Evolutionary conservation across 2,888 invertebrate species (phyloP), one percentile per base, ranked within the genome.

Genomic region (Disparrhopalites patrizii): DNA sequence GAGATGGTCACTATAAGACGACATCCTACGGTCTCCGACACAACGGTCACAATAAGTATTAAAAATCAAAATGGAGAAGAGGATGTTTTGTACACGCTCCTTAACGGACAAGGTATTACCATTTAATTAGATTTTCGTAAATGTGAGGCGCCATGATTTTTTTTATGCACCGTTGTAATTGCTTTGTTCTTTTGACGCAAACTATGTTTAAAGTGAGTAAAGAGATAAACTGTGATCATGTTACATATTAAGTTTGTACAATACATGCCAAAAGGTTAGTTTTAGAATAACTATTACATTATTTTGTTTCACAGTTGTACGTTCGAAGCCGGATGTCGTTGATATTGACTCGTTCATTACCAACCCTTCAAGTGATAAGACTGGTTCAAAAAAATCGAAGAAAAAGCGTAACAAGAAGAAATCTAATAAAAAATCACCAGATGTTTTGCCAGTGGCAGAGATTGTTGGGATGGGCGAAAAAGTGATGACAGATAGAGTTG

Each of bases 41-140:
- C 89, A 10, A 87, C 86, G 27, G 89, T 89, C 1, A 89, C 89
- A 0, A 89, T 90, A 56, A 89, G 89, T 0, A 81, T 89, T 31
- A 87, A 88, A 76, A 89, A 88, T 4, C 85, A 86, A 64, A 86
- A 87, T 1, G 87, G 87, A 68, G 86, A 88, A 77, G 88, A 89
- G 74, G 86, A 87, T 78, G 82, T 89, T 33, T 80, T 89, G 1
- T 89, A 88, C 76, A 88, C 87, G 1, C 81, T 89, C 18, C 77
- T 80, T 62, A 81, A 81, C 73, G 81, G 81, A 5, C 80, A 81
- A 77, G 79, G 79, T 79, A 72, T 73, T n/a, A n/a, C n/a, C n/a
- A n/a, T n/a, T n/a, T n/a, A n/a, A n/a, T n/a, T n/a, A n/a, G n/a
- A n/a, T n/a, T n/a, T n/a, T n/a, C n/a, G n/a, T n/a, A n/a, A n/a